phyloP scores from a whole-genome alignment of 2,888 invertebrate species.

The Hypomecis punctinalis region DNA sequence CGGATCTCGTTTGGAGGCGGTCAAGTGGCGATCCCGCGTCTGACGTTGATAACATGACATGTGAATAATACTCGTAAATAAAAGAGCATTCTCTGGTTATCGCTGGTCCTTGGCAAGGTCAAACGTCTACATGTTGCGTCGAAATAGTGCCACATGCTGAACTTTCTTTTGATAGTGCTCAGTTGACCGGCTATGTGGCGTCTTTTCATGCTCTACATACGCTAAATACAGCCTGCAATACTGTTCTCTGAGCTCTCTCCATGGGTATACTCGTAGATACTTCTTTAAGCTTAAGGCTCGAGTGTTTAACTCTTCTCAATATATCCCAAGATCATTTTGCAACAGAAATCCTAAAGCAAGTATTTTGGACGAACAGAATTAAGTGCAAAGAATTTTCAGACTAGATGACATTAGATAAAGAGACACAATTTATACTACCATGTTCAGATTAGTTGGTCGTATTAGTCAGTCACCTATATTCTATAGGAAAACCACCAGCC shows the following conservation, averaged over 20 bases:
- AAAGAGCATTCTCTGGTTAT: conserved; percentile 18
- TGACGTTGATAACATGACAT: conserved; percentile 33
- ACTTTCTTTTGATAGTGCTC: conserved; percentile 12
- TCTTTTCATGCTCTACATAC: conserved; percentile 10
- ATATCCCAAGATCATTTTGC: no score
- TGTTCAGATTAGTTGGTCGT: no score
- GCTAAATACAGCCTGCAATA: not conserved
- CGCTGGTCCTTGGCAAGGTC: conserved; percentile 30
- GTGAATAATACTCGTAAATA: conserved; percentile 32
- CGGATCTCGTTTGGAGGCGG: conserved; percentile 52
- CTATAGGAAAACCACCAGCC: no score
- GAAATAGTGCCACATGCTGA: conserved; percentile 9
- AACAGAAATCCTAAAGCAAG: no score
- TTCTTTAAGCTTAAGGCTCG: not conserved
- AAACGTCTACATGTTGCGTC: conserved; percentile 17
- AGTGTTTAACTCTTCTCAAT: no score
- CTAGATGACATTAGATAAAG: no score
- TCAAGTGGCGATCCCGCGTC: conserved; percentile 55
- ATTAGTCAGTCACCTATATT: no score
- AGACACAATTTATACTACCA: no score
- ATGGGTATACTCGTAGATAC: not conserved
- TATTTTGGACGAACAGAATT: no score
- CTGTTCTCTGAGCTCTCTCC: not conserved
- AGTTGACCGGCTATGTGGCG: not conserved
- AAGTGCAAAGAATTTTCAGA: no score